Evolutionary conservation across 2,113 vertebrate genomes (phyloP), one percentile per base, ranked within the genome.

Genomic region (Platichthys flesus): DNA sequence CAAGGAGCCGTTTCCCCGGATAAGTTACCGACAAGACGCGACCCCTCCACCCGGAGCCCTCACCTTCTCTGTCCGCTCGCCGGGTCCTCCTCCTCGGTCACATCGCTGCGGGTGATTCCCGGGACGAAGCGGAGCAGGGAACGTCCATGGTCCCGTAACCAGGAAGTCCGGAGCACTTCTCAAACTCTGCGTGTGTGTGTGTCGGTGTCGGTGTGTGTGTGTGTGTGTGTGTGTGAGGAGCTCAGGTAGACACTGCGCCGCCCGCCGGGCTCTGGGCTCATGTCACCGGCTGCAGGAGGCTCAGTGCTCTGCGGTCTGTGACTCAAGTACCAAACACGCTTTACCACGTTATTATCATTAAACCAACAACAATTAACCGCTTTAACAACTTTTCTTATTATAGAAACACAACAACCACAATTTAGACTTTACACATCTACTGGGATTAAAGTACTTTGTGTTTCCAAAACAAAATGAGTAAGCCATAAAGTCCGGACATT

Each of bases 141-240:
- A 28, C 16, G 78, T 85, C 86, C 90, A 89, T 85, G 81, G 90
- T 93, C 90, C 92, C 82, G 87, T 77, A 93, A 63, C 82, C 93
- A 94, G 94, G 94, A 95, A 94, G 93, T 94, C 91, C 79, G 26
- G 71, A 57, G 82, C 90, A 88, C 86, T 93, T 92, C 81, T 87
- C 51, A 54, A 54, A 54, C 51, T 54, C 51, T 54, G 51, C 21
- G 20, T 9, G 51, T 10, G 51, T 15, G 51, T n/a, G 51, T 51
- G 49, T 12, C 6, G 8, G 49, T 6, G 49, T 20, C 4, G 10
- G 49, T 20, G 49, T 7, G 49, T 9, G 51, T 52, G 20, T 9
- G 51, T 52, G 51, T 14, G 51, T 54, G 51, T 21, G 51, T 54
- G 51, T 49, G 51, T 3, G 51, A 9, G 51, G 47, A 51, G 14